These are phyloP conservation scores for Oncorhynchus gorbuscha DNA, from an alignment of 2,113 vertebrate species.

Conservation along the genomic window DNA sequence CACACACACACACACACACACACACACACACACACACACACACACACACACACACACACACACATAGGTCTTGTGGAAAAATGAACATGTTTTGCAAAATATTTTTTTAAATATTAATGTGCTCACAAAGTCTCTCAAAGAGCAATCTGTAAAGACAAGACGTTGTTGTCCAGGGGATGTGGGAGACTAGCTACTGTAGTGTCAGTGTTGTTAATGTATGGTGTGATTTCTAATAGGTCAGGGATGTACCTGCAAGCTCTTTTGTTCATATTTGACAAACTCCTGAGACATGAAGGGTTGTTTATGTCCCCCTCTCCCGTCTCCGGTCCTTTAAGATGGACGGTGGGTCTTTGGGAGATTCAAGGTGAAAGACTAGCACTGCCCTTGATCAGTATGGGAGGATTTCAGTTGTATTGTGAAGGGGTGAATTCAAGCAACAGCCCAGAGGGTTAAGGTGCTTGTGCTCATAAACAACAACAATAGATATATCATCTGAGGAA, in stretches of 20 bases:
- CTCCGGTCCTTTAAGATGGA: slow-evolving; percentile 49
- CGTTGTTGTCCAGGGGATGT: slow-evolving; percentile 68
- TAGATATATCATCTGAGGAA: not conserved
- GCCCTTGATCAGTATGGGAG: slow-evolving; percentile 20
- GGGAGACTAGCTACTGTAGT: slow-evolving; percentile 52
- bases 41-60: not conserved
- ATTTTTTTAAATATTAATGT: rapidly evolving
- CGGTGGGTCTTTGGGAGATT: slow-evolving; percentile 36
- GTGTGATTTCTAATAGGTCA: slow-evolving; percentile 67
- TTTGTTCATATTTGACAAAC: slow-evolving; percentile 69
- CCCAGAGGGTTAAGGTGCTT: slow-evolving; percentile 4
- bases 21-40: not conserved
- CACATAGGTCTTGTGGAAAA: not conserved
- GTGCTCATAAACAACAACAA: not conserved
- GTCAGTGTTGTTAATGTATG: slow-evolving; percentile 62
- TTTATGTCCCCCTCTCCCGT: slow-evolving; percentile 61
- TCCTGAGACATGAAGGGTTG: slow-evolving; percentile 60
- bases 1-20: not conserved
- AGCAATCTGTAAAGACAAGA: slow-evolving; percentile 64
- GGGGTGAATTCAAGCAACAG: slow-evolving; percentile 6
- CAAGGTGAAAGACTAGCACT: slow-evolving; percentile 38
- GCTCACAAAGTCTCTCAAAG: slow-evolving; percentile 19
- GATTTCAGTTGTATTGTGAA: not conserved
- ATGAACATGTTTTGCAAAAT: too few relatives aligned
- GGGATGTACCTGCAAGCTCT: slow-evolving; percentile 65